These are phyloP conservation scores for Macaria notata DNA, from an alignment of 2,888 invertebrate genomes.

Conservation along the genomic window DNA sequence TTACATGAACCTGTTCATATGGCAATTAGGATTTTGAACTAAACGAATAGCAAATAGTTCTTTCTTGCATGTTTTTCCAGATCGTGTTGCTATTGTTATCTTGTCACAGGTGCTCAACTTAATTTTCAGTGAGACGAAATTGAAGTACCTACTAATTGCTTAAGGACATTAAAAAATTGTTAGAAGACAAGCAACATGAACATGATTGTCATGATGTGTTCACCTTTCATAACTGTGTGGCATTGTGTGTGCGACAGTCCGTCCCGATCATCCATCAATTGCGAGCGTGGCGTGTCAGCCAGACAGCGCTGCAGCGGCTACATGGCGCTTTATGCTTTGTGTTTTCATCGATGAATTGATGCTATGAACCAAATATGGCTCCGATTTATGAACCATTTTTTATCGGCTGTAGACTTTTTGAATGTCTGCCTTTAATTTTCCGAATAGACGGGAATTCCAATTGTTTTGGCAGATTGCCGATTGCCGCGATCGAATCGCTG, in stretches of 20 bases:
- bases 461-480: conserved; percentile 9
- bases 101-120: too few species aligned
- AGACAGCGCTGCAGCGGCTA: conserved; percentile 6
- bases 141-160: too few species aligned
- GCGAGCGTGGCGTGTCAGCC: conserved; percentile 20
- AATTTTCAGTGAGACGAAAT: too few species aligned
- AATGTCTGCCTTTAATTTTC: conserved; percentile 4
- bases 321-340: conserved; percentile 2
- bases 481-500: not conserved
- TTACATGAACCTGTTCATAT: too few species aligned
- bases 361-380: conserved; percentile 3
- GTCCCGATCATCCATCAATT: conserved; percentile 26
- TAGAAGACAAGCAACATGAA: not conserved
- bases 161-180: too few species aligned
- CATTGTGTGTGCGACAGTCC: too few species aligned
- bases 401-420: not conserved
- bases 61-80: too few species aligned
- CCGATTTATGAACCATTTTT: conserved; percentile 8
- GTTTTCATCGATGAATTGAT: conserved; percentile 14
- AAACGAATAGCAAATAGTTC: too few species aligned
- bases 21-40: too few species aligned
- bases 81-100: too few species aligned
- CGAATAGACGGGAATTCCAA: conserved; percentile 1
- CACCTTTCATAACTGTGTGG: too few species aligned
- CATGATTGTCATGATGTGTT: not conserved